A percentile compares a stretch with the other conserved stretches of the same genome.
phyloP scores from a whole-genome alignment of 35 echinoderm and acorn worm genomes.

The Lytechinus variegatus region DNA sequence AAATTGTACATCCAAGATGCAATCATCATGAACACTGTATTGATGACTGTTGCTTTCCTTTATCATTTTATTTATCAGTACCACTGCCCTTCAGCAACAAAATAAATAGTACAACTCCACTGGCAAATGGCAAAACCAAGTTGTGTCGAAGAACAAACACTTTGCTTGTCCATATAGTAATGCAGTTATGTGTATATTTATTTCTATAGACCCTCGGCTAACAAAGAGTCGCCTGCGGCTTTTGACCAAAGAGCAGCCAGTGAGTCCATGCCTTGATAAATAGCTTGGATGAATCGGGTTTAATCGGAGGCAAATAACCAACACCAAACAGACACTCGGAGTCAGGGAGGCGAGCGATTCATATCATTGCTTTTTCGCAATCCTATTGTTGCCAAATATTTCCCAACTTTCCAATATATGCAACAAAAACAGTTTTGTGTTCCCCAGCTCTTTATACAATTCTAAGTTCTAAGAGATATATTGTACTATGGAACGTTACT shows the following conservation, averaged over 20 bases:
- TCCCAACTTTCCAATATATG: not conserved
- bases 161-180: not conserved
- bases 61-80: too few species aligned
- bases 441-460: not conserved
- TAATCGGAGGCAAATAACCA: not conserved
- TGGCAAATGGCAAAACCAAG: not conserved
- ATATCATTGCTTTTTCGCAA: not conserved
- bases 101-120: not conserved
- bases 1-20: too few species aligned
- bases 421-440: slow-evolving; percentile 2
- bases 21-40: too few species aligned
- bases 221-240: not conserved
- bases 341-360: not conserved
- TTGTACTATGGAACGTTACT: not conserved
- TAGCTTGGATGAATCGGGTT: not conserved
- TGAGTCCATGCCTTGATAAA: not conserved
- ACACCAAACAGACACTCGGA: not conserved
- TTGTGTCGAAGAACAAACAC: not conserved
- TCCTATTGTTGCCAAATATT: slow-evolving; percentile 2
- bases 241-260: not conserved
- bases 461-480: not conserved
- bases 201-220: not conserved
- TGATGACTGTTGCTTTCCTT: too few species aligned
- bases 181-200: not conserved
- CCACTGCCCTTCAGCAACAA: not conserved